These are phyloP conservation scores for Sinocyclocheilus anshuiensis DNA, from an alignment of 2,113 vertebrate species.

Conservation along the genomic window DNA sequence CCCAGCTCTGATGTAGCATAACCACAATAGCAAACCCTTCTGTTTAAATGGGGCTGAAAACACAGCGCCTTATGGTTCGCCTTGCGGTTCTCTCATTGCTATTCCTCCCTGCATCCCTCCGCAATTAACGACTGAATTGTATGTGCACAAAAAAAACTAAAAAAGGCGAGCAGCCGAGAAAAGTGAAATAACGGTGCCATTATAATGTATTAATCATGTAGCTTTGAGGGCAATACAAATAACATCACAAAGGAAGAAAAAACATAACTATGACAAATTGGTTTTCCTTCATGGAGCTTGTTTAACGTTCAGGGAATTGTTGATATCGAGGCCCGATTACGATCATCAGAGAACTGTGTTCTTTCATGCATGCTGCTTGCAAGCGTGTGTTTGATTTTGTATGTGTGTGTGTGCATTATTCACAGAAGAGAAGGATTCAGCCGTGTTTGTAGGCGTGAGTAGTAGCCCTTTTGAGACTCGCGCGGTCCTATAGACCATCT, in stretches of 20 bases:
- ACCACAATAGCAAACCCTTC: constrained; percentile 31
- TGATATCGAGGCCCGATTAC: constrained; percentile 47
- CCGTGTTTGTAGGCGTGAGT: constrained; percentile 47
- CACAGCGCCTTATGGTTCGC: constrained; percentile 47
- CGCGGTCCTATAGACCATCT: constrained; percentile 37
- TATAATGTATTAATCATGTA: constrained; percentile 44
- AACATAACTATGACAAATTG: constrained; percentile 51
- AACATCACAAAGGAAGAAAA: constrained; percentile 31
- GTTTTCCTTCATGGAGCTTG: constrained; percentile 50
- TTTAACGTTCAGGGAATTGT: constrained; percentile 50
- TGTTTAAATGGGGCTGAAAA: constrained; percentile 32
- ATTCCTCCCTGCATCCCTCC: constrained; percentile 61
- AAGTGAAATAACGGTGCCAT: constrained; percentile 46
- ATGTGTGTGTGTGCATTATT: constrained; percentile 50
- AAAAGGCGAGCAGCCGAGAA: constrained; percentile 17
- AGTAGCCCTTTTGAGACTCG: constrained; percentile 51
- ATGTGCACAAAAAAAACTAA: constrained; percentile 42
- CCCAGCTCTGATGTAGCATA: constrained; percentile 33
- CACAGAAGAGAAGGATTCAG: constrained; percentile 50
- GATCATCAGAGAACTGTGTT: constrained; percentile 47
- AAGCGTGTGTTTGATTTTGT: constrained; percentile 48
- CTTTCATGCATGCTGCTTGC: constrained; percentile 33
- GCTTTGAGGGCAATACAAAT: constrained; percentile 48
- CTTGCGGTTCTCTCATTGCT: constrained; percentile 55
- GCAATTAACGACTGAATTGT: constrained; percentile 70